These are phyloP conservation scores for Amblyjoppa proteus DNA, from an alignment of 2,888 invertebrate genomes.

Conservation along the genomic window DNA sequence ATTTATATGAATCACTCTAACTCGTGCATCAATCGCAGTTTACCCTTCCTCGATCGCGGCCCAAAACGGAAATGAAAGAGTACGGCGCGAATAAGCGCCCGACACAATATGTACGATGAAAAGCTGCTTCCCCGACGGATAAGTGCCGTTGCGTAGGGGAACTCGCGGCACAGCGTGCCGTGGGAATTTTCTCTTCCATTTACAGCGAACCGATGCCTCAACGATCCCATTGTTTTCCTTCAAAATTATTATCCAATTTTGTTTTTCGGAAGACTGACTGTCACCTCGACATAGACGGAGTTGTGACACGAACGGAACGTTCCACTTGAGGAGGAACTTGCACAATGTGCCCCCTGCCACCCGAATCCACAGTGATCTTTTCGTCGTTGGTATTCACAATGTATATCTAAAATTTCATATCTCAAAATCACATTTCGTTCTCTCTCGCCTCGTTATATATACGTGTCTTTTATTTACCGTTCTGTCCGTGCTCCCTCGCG, in stretches of 20 bases:
- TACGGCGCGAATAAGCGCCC: not conserved
- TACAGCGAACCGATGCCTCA: too few species aligned
- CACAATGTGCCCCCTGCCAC: not conserved
- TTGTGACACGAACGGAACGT: not conserved
- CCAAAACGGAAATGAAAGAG: not conserved
- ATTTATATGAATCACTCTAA: not conserved
- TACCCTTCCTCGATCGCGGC: not conserved
- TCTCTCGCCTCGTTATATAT: conserved; percentile 14
- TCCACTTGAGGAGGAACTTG: not conserved
- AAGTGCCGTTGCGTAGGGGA: conserved; percentile 1
- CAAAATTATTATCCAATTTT: too few species aligned
- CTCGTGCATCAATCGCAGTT: conserved; percentile 9
- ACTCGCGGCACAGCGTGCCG: not conserved
- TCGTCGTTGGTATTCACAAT: conserved; percentile 41
- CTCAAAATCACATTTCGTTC: conserved; percentile 30
- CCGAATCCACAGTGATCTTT: not conserved
- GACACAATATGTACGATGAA: conserved; percentile 15
- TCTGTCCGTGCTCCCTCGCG: conserved; percentile 24
- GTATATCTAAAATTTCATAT: conserved; percentile 49
- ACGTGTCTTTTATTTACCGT: conserved; percentile 37
- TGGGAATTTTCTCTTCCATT: too few species aligned
- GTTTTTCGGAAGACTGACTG: too few species aligned
- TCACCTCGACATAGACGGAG: too few species aligned
- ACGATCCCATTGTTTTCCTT: too few species aligned
- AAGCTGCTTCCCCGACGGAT: conserved; percentile 10